Evolutionary conservation across 2,797 vertebrate species (phyloP), one percentile per base, ranked within the genome.

Genomic region (Pseudochirops cupreus): DNA sequence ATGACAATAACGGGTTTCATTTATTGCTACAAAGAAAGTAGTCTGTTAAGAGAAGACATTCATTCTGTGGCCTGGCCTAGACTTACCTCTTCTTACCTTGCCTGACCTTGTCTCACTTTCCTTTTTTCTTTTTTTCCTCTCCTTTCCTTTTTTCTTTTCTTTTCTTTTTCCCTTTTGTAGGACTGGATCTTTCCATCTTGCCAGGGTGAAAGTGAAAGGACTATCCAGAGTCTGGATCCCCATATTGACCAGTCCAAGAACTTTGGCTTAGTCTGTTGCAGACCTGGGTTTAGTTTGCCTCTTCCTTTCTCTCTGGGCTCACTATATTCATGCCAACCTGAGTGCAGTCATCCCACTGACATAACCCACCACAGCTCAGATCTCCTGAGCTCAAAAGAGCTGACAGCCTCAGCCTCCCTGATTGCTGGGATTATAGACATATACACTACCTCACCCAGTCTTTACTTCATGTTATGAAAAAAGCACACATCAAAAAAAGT

Each of bases 51-150:
- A 24, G 16, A 2, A 82, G 39, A 39, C n/a, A 10, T 82, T 82
- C 6, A 39, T 46, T 74, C 74, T 56, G 5, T 6, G 14, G 29
- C 21, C 46, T 92, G 14, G 16, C 14, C 53, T 10, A 24, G 56
- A 24, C 56, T 33, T 33, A 53, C 39, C 29, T 33, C 9, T 2
- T 9, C 5, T 58, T 10, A 11, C 6, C 31, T 53, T 2, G 0
- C 7, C 1, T 0, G 0, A 0, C 24, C 0, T 11, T 24, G 10
- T 14, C 5, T 54, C 14, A 28, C 29, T 93, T 62, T 33, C 0
- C 31, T 28, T 62, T 62, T 33, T 62, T 14, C 59, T 62, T 33
- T 67, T 14, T 74, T 21, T 18, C 14, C n/a, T 39, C 16, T 74
- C 6, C 59, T 62, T 21, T 24, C n/a, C 7, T 14, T 33, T 62